Conservation (phyloP, 2,888 invertebrate genomes). For the Laspeyria flexula region DNA sequence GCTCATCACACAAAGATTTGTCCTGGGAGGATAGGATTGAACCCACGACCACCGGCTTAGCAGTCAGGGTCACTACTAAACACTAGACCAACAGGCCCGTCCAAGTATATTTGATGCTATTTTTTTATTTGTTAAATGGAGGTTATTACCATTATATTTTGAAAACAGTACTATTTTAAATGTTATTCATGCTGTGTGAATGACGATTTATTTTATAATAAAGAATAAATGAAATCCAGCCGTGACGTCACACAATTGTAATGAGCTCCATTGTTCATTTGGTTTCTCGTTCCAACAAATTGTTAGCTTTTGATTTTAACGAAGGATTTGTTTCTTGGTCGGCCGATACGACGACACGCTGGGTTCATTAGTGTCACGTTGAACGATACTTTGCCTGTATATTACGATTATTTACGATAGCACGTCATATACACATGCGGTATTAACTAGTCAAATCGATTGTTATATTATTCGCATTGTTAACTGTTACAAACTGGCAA, state of each 20-base stretch:
- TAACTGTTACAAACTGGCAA: constrained; percentile 27
- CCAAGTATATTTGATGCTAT: constrained; percentile 20
- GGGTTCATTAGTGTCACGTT: constrained; percentile 3
- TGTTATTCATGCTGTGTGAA: constrained; percentile 37
- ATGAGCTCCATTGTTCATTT: constrained; percentile 43
- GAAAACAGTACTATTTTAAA: constrained; percentile 7
- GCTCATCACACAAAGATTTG: too few species aligned
- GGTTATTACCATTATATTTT: constrained; percentile 17
- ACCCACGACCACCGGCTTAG: too few species aligned
- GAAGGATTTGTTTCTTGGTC: constrained; percentile 33
- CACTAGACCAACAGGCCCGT: too few species aligned
- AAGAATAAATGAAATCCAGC: constrained; percentile 16
- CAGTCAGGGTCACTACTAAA: too few species aligned
- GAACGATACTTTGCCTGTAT: neutral
- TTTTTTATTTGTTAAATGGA: constrained; percentile 13
- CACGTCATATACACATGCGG: constrained; percentile 6
- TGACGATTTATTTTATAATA: constrained; percentile 30
- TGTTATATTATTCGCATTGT: constrained; percentile 25
- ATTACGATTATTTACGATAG: neutral
- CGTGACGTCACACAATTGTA: constrained; percentile 39
- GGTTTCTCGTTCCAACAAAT: constrained; percentile 36
- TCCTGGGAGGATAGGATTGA: too few species aligned
- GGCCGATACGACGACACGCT: constrained; percentile 11
- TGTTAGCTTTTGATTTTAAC: constrained; percentile 39
- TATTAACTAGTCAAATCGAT: constrained; percentile 26